Conservation (phyloP, 2,797 vertebrate species). For the Tragopan temminckii region DNA sequence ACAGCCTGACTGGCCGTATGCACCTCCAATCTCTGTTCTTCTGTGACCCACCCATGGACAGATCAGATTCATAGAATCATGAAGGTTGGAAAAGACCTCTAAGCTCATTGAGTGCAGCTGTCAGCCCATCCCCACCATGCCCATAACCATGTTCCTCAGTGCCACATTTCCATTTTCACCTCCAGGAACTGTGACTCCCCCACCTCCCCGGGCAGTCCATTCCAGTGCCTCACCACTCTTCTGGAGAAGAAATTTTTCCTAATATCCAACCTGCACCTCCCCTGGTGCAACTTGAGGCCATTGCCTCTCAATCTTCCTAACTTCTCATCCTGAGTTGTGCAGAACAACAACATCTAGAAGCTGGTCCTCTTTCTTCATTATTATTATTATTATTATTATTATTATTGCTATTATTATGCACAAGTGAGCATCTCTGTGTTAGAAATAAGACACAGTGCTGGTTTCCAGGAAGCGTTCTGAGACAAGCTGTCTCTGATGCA, state of each 20-base stretch:
- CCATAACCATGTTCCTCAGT: too few species aligned
- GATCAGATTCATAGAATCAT: not conserved
- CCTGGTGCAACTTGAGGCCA: too few species aligned
- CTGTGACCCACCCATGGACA: rapidly evolving
- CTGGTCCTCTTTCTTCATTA: not conserved
- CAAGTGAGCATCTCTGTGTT: not conserved
- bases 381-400: not conserved
- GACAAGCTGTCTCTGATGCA: not conserved
- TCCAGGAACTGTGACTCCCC: too few species aligned
- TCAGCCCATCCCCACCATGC: too few species aligned
- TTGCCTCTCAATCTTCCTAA: too few species aligned
- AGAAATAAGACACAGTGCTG: not conserved
- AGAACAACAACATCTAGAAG: not conserved
- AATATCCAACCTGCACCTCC: too few species aligned
- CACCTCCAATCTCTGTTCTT: not conserved
- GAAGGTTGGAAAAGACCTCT: too few species aligned
- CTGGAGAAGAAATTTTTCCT: too few species aligned
- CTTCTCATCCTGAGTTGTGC: not conserved
- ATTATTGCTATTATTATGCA: not conserved
- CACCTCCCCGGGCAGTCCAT: too few species aligned
- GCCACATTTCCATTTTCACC: too few species aligned
- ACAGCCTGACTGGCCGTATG: rapidly evolving
- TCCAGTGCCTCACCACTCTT: too few species aligned
- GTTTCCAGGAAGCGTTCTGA: not conserved
- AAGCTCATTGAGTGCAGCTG: too few species aligned